phyloP scores from a whole-genome alignment of 92 coral and sea anemone species.

The Phenganax stokvisi region DNA sequence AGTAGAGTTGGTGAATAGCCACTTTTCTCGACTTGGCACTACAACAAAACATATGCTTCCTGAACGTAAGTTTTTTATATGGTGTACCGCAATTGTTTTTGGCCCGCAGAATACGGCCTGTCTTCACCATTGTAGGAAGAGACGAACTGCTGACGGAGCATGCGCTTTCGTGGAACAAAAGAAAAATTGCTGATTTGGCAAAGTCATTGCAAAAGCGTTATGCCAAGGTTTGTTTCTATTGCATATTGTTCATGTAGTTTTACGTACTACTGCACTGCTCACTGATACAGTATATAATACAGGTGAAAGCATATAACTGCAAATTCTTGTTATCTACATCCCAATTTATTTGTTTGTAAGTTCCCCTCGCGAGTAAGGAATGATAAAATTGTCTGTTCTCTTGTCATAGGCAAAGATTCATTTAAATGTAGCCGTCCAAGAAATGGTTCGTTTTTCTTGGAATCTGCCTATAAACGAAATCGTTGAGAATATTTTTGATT shows the following conservation, averaged over 20 bases:
- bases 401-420: slow-evolving; percentile 8
- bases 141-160: slow-evolving; percentile 43
- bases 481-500: too few species aligned
- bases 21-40: slow-evolving; percentile 47
- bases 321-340: background rate
- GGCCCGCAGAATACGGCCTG: too few species aligned
- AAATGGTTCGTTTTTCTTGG: too few species aligned
- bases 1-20: slow-evolving; percentile 50
- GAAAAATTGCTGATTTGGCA: slow-evolving; percentile 33
- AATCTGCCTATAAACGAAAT: too few species aligned
- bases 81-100: background rate
- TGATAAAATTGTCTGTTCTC: background rate
- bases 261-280: too few species aligned
- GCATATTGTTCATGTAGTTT: background rate
- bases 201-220: slow-evolving; percentile 26
- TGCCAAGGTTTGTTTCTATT: slow-evolving; percentile 22
- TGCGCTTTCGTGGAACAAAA: slow-evolving; percentile 48
- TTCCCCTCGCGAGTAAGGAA: background rate
- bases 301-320: background rate
- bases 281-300: too few species aligned
- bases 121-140: too few species aligned
- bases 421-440: slow-evolving; percentile 19
- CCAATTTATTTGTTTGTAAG: background rate
- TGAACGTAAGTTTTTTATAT: slow-evolving; percentile 23
- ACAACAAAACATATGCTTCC: slow-evolving; percentile 55